A percentile compares a stretch with the other conserved stretches of the same genome.
These are phyloP conservation scores for Python bivittatus DNA, from an alignment of 2,113 vertebrate species.

Conservation along the genomic window DNA sequence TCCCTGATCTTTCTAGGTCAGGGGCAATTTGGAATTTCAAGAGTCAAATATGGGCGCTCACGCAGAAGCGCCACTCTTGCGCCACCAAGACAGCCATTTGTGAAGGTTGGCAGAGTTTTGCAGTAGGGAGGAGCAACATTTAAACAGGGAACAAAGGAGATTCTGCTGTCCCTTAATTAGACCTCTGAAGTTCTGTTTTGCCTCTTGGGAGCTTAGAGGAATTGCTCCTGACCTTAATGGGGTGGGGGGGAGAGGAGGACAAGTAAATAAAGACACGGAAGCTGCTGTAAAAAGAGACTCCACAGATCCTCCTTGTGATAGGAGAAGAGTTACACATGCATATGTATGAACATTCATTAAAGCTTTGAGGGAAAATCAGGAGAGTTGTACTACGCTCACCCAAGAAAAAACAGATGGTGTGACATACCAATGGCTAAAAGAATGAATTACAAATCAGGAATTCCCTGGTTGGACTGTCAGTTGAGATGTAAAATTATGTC, in stretches of 20 bases:
- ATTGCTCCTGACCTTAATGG: constrained; percentile 5
- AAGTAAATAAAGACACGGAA: neutral
- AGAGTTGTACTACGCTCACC: neutral
- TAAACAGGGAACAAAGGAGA: neutral
- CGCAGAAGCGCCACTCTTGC: too few species aligned
- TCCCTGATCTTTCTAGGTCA: neutral
- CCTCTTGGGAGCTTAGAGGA: neutral
- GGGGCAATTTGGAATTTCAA: neutral
- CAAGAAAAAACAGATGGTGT: neutral
- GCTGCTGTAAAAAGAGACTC: neutral
- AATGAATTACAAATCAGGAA: neutral
- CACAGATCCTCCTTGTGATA: neutral
- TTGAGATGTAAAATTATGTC: neutral
- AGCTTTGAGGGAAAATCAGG: neutral
- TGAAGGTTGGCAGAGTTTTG: neutral
- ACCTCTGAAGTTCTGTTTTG: neutral
- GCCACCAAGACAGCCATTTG: neutral
- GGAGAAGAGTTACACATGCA: neutral
- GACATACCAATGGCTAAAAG: neutral
- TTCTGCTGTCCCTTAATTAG: neutral
- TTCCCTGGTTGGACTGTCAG: neutral
- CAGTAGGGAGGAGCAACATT: neutral
- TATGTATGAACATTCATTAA: neutral
- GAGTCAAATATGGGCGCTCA: neutral
- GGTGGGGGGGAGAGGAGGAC: neutral